Evolutionary conservation across 2,113 vertebrate species (phyloP).

Genomic region (Cebus imitator): DNA sequence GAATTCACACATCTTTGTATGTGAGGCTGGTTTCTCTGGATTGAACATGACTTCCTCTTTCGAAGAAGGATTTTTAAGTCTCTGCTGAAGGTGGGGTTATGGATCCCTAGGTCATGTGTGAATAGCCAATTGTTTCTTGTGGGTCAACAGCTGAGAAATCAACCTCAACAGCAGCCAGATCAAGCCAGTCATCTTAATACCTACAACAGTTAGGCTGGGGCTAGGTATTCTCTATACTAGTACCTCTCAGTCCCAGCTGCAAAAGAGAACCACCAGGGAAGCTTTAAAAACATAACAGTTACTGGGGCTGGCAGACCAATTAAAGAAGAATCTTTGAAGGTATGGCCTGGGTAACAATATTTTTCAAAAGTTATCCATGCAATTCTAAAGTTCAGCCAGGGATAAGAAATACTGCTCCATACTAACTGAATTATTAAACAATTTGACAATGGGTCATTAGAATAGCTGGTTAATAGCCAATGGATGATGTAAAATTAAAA

Average conservation of each 20-base stretch:
- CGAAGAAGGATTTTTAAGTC: conserved; percentile 54
- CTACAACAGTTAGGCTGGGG: not conserved
- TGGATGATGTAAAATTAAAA: not conserved
- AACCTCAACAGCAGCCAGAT: not conserved
- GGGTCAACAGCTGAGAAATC: not conserved
- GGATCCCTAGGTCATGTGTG: not conserved
- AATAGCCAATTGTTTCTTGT: not conserved
- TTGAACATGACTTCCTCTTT: conserved; percentile 65
- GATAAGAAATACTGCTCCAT: not conserved
- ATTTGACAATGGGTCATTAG: not conserved
- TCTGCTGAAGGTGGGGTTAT: not conserved
- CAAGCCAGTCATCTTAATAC: not conserved
- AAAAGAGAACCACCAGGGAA: not conserved
- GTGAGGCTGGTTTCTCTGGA: conserved; percentile 57
- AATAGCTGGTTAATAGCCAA: not conserved
- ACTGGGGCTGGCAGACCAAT: not conserved
- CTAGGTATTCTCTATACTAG: not conserved
- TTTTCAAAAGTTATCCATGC: not conserved
- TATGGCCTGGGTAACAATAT: not conserved
- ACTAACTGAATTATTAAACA: conserved; percentile 46
- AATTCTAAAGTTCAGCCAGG: not conserved
- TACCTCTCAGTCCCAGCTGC: not conserved
- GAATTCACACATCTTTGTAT: conserved; percentile 63
- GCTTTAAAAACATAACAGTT: not conserved
- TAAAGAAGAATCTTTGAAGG: not conserved